These are phyloP conservation scores for Ochropleura leucogaster DNA, from an alignment of 2,888 invertebrate species.

Conservation along the genomic window DNA sequence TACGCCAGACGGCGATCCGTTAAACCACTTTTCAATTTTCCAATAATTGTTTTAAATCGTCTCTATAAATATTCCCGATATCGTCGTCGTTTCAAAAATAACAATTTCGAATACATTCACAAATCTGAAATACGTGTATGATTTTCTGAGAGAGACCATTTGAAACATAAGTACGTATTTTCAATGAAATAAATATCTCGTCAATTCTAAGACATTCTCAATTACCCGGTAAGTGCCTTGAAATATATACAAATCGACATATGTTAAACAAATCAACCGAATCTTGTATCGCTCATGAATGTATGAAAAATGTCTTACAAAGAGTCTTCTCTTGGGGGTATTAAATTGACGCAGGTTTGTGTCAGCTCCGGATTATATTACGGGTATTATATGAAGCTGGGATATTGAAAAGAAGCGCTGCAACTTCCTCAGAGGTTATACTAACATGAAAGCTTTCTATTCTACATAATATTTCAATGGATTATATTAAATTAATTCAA, in stretches of 20 bases:
- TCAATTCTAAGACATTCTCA: slow-evolving; percentile 30
- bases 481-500: neutral
- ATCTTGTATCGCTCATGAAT: slow-evolving; percentile 25
- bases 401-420: slow-evolving; percentile 69
- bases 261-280: slow-evolving; percentile 29
- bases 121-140: neutral
- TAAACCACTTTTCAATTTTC: slow-evolving; percentile 69
- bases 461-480: slow-evolving; percentile 19
- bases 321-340: slow-evolving; percentile 13
- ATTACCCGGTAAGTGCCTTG: slow-evolving; percentile 30
- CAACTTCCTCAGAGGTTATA: slow-evolving; percentile 57
- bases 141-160: neutral
- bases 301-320: slow-evolving; percentile 26
- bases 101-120: neutral
- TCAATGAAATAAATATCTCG: slow-evolving; percentile 3
- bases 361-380: slow-evolving; percentile 56
- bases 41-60: slow-evolving; percentile 65
- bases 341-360: slow-evolving; percentile 51
- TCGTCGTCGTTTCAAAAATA: slow-evolving; percentile 14
- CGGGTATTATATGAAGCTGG: slow-evolving; percentile 38
- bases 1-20: slow-evolving; percentile 67
- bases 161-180: neutral
- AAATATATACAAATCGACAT: slow-evolving; percentile 37
- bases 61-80: slow-evolving; percentile 49
- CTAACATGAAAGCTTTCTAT: slow-evolving; percentile 22